Evolutionary conservation across 2,113 vertebrate species (phyloP).

Genomic region (Phylloscopus whistleri): DNA sequence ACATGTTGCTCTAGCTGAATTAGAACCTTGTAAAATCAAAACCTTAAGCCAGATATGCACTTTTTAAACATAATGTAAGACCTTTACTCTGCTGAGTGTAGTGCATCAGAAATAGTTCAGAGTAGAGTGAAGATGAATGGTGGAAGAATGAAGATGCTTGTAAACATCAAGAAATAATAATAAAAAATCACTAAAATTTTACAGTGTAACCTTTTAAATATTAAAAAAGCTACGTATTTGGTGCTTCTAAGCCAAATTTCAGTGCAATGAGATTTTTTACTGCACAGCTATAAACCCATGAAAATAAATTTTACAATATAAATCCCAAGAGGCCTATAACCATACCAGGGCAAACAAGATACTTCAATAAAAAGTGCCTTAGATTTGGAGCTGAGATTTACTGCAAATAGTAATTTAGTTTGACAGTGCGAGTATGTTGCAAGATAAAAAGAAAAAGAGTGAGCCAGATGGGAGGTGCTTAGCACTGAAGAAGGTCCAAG

Average conservation of each 20-base stretch:
- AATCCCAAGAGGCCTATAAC: conserved; percentile 29
- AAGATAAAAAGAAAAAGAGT: not conserved
- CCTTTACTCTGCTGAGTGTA: not conserved
- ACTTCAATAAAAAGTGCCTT: conserved; percentile 27
- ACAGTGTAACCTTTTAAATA: not conserved
- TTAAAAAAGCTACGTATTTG: not conserved
- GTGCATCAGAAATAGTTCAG: not conserved
- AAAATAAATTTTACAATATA: conserved; percentile 30
- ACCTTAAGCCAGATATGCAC: not conserved
- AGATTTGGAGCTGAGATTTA: conserved; percentile 35
- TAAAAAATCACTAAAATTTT: not conserved
- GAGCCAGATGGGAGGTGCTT: not conserved
- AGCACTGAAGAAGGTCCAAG: not conserved
- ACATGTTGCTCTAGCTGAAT: not conserved
- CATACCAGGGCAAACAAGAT: conserved; percentile 15
- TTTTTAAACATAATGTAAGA: not conserved
- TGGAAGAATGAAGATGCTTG: not conserved
- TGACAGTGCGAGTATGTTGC: not conserved
- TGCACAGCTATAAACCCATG: not conserved
- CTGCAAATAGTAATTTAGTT: conserved; percentile 15
- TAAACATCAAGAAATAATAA: not conserved
- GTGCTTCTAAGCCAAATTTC: not conserved
- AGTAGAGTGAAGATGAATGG: not conserved
- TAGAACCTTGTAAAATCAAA: not conserved
- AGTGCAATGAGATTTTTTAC: not conserved